Base-by-base conservation (phyloP, 2,888 invertebrate genomes). In the Scaptomyza tumidula region DNA sequence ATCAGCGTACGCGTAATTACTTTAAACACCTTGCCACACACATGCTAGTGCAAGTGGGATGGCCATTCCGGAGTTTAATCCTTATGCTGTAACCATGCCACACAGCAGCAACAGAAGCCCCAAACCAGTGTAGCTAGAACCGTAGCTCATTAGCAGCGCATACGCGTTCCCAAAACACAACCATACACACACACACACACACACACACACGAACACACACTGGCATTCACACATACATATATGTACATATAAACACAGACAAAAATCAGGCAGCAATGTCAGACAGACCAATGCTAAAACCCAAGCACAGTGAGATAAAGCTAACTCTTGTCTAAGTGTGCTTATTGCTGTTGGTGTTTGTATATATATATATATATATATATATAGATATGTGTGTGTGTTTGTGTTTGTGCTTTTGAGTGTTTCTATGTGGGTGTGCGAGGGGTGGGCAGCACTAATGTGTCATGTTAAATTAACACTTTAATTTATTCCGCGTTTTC, bases 391-490 rank as follows among this genome's bases (percentile, higher is more conserved):
- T 43, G 55, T 31, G 19, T 66, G 29, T 29, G 43, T 54, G 44
- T 45, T 37, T 46, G 55, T 31, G 19, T 66, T 44, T 54, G 33
- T 58, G 49, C 57, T 44, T 45, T 37, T 44, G 13, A 49, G 62
- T 46, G 50, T 50, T 53, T 48, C 41, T 33, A 37, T 45, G 41
- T 46, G 55, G 31, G 19, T 66, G 48, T 54, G 33, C 56, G 49
- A 52, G 53, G 43, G 67, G 69, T 76, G 75, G 65, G 75, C 61
- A 75, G 70, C 86, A 79, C 88, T 88, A 89, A 88, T 88, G 89
- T 89, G 88, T 88, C 88, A 88, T 88, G 89, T 88, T 85, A 89
- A 88, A 88, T 88, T 88, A 88, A 88, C 88, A 88, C 89, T 89
- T 88, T 88, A 88, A 88, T 88, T 88, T 89, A 88, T 88, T 89